Evolutionary conservation across 2,797 vertebrate genomes (phyloP), one percentile per base, ranked within the genome.

Genomic region (Halcyon smyrnensis): DNA sequence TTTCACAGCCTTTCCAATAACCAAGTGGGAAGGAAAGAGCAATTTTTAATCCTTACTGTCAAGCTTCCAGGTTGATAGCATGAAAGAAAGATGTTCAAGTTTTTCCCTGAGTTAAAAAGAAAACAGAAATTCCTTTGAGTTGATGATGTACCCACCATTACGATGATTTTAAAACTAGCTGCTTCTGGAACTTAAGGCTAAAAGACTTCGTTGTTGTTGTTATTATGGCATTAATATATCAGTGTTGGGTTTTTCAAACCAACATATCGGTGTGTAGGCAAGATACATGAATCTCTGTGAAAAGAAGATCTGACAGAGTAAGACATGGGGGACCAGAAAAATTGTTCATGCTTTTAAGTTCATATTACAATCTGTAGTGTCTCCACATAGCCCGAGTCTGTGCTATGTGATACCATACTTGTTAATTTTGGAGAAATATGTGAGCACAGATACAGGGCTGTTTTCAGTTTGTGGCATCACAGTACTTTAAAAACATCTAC

Each of bases 21-120:
- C 97, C 94, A 97, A 98, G 96, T 96, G 95, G 96, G 92, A 97
- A 98, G 92, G 96, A 97, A 98, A 95, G 97, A 97, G 93, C 97
- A 97, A 97, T 98, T 98, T 98, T 98, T 98, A 98, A 98, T 98
- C 98, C 97, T 98, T 98, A 98, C 97, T 98, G 97, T 98, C 98
- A 98, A 91, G 91, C 89, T 97, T 97, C 96, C 94, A 96, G 91
- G 97, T 97, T 98, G 97, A 98, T 97, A 97, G 97, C 93, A 86
- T 97, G 98, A 97, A 97, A 97, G 95, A 98, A 98, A 97, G 96
- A 98, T 95, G 97, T 97, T 97, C 96, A 97, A 90, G 82, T 95
- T 96, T 97, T 97, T 95, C 96, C 92, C 94, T 92, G 75, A 93
- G 63, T 96, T 97, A 94, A 97, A 98, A 96, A 96, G 77, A 90